Evolutionary conservation across 1,140 invertebrate species (phyloP).

Genomic region (Ceratitis capitata): DNA sequence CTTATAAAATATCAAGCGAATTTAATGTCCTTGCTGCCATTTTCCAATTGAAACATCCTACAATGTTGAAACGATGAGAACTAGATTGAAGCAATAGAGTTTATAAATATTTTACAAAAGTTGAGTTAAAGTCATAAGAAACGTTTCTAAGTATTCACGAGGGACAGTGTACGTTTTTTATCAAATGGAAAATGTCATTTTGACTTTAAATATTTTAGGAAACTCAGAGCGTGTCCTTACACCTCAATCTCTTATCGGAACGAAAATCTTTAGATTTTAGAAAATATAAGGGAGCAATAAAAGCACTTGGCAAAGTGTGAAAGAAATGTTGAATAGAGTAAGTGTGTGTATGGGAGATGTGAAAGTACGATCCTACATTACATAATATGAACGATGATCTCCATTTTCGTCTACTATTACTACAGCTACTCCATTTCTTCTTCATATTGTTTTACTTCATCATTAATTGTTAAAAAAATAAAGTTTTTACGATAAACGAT

Average conservation of each 20-base stretch:
- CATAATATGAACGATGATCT: slow-evolving; percentile 40
- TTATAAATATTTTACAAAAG: slow-evolving; percentile 35
- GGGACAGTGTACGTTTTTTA: background rate
- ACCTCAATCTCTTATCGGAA: background rate
- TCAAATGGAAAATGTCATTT: background rate
- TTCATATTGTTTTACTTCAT: background rate
- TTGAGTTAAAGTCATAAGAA: background rate
- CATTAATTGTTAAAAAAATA: slow-evolving; percentile 13
- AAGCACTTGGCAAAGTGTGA: background rate
- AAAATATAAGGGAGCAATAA: background rate
- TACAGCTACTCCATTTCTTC: slow-evolving; percentile 31
- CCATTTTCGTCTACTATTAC: slow-evolving; percentile 21
- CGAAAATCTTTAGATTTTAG: background rate
- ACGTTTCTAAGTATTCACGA: background rate
- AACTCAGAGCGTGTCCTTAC: background rate
- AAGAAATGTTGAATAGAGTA: background rate
- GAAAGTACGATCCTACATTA: slow-evolving; percentile 4
- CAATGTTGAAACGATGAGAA: background rate
- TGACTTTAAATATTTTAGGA: background rate
- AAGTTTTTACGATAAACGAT: background rate
- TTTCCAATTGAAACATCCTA: background rate
- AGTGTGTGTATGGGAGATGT: background rate
- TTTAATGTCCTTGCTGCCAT: background rate
- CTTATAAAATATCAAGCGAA: background rate
- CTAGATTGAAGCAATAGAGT: background rate